Percentiles rank a stretch among this genome's conserved stretches.
These are phyloP conservation scores for Aptenodytes forsteri DNA, from an alignment of 2,113 vertebrate species.

Conservation along the genomic window DNA sequence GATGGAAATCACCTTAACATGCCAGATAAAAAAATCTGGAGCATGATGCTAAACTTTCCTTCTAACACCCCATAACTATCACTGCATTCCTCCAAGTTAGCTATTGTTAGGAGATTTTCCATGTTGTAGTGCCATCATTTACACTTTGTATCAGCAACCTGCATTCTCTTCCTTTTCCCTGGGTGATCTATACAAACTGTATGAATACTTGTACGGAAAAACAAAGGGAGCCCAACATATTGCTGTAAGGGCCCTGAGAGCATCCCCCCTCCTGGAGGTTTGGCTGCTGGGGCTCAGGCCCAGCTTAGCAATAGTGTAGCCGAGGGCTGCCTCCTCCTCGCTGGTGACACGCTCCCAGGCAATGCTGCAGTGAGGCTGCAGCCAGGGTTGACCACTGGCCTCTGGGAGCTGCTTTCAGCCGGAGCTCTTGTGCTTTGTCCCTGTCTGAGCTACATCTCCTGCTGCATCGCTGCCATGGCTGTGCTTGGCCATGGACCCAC, in stretches of 20 bases:
- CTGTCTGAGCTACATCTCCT: background rate
- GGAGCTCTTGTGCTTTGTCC: background rate
- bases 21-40: background rate
- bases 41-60: background rate
- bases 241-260: background rate
- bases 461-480: fast-evolving
- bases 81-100: background rate
- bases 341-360: background rate
- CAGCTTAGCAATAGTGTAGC: background rate
- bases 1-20: background rate
- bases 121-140: background rate
- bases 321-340: background rate
- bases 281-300: background rate
- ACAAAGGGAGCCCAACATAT: background rate
- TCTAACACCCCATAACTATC: background rate
- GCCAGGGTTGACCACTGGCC: background rate
- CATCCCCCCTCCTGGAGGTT: background rate
- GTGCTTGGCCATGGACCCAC: background rate
- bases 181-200: background rate
- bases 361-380: background rate
- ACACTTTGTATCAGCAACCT: background rate
- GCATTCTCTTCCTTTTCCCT: background rate
- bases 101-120: background rate
- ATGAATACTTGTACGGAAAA: background rate
- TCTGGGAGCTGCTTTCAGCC: background rate